Percentiles rank a stretch among this genome's conserved stretches.
Conservation (phyloP, 2,113 vertebrate species). For the Chlorodrepanis virens region DNA sequence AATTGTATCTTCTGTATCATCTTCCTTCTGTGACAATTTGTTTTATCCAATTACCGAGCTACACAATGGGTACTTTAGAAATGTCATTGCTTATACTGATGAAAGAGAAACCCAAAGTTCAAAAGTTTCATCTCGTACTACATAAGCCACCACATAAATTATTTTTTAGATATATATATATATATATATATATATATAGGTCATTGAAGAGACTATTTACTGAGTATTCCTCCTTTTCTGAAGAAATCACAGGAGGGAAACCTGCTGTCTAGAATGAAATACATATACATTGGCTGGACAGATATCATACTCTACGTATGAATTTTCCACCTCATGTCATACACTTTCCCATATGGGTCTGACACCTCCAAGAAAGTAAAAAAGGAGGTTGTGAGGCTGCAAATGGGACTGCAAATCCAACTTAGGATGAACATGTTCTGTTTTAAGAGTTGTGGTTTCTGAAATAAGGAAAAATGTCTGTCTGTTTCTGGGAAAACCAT, state of each 20-base stretch:
- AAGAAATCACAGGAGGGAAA: background rate
- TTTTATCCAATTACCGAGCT: background rate
- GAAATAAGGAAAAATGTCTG: background rate
- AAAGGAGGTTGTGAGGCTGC: background rate
- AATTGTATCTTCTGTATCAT: background rate
- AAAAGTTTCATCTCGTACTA: background rate
- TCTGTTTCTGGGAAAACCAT: background rate
- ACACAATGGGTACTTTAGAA: background rate
- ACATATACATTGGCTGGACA: background rate
- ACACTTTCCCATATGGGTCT: background rate
- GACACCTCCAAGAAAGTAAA: background rate
- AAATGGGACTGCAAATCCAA: background rate
- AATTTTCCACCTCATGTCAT: background rate
- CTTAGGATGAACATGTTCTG: background rate
- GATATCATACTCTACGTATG: background rate
- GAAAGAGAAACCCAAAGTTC: background rate
- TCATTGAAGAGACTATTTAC: background rate
- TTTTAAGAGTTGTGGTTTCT: background rate
- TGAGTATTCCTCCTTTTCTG: background rate
- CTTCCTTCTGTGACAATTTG: background rate
- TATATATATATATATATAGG: background rate
- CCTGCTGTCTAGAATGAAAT: background rate
- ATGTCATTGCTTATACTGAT: background rate
- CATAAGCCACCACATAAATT: background rate
- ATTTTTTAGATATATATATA: background rate